Evolutionary conservation across 2,888 invertebrate genomes (phyloP), one percentile per base, ranked within the genome.

Genomic region (Pyrrhosoma nymphula): DNA sequence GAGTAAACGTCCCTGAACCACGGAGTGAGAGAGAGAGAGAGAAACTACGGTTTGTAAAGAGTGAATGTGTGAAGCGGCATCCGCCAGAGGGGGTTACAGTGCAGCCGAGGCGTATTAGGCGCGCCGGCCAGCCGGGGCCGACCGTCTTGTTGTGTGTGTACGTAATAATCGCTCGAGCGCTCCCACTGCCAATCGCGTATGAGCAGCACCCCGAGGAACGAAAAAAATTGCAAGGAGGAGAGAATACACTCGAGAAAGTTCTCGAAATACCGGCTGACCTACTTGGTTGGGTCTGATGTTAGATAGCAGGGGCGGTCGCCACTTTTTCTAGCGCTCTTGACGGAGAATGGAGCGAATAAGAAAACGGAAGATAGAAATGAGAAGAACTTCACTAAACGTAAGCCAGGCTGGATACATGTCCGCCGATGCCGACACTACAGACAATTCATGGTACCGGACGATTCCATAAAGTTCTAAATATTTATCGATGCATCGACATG

Each of bases 241-340:
- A 89, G 56, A 69, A 69, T 47, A 69, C 47, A n/a, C 47, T 47
- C 47, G 93, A 23, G 35, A 69, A 26, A 47, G 69, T 93, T 93
- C 93, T 93, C 63, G 93, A 93, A 93, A 93, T 93, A 93, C 69
- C 75, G n/a, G 56, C 63, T 60, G 91, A 91, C 91, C 91, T 91
- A 91, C 63, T 63, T 91, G 63, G 91, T 20, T 16, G 60, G 18
- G 60, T 60, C 20, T 47, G 69, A 75, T 82, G 82, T 16, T 47
- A 75, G 69, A 75, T 75, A 75, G 69, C 60, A 91, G 12, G n/a
- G n/a, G 30, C 63, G 39, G 63, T 63, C 35, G 60, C 30, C 63
- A 26, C 35, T 91, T 47, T 91, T 63, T 91, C 20, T 14, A 12
- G 60, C 60, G 60, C 60, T 69, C 69, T 47, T 47, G 69, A n/a